Conservation (phyloP, 2,888 invertebrate species). For the Agrochola macilenta region DNA sequence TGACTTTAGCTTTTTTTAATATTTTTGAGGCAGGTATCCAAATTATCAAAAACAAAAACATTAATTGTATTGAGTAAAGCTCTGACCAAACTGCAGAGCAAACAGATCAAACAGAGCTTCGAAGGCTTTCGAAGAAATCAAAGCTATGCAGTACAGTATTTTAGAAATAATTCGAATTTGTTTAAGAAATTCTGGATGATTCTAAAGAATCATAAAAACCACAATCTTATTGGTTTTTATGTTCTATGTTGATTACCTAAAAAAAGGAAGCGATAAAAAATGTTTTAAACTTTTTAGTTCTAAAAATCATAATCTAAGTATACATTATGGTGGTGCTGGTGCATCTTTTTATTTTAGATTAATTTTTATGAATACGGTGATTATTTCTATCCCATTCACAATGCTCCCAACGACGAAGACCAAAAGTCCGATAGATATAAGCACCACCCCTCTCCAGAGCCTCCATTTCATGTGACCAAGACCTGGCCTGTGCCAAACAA, state of each 20-base stretch:
- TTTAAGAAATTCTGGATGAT: too few relatives aligned
- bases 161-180: too few relatives aligned
- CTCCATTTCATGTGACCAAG: slow-evolving; percentile 73
- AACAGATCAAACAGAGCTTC: neutral
- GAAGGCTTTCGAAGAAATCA: neutral
- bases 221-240: too few relatives aligned
- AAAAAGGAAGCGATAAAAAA: too few relatives aligned
- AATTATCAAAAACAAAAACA: too few relatives aligned
- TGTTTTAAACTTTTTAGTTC: too few relatives aligned
- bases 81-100: neutral
- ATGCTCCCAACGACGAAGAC: slow-evolving; percentile 70
- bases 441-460: slow-evolving; percentile 64
- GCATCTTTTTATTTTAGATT: neutral
- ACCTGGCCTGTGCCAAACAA: slow-evolving; percentile 76
- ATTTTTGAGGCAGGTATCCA: too few relatives aligned
- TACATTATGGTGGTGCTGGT: neutral
- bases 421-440: slow-evolving; percentile 67
- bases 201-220: too few relatives aligned
- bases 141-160: neutral
- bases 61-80: too few relatives aligned
- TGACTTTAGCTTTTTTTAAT: too few relatives aligned
- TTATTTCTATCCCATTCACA: slow-evolving; percentile 70
- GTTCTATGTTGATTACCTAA: too few relatives aligned
- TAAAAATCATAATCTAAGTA: too few relatives aligned
- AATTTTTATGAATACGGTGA: slow-evolving; percentile 56